phyloP scores from a whole-genome alignment of 2,888 invertebrate genomes.

The Stomorhina lunata region DNA sequence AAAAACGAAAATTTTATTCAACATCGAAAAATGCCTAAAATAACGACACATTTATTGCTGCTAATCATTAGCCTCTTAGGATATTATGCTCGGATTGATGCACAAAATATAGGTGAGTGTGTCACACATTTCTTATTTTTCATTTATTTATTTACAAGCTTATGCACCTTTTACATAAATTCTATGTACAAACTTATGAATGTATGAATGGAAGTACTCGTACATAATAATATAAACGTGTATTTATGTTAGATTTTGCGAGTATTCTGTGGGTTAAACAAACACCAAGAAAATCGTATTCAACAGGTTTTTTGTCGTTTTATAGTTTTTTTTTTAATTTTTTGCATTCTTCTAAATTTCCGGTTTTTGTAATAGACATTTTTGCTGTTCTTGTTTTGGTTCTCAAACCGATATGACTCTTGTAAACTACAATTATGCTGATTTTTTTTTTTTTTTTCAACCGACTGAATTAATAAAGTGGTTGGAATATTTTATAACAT shows the following conservation, averaged over 20 bases:
- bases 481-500: not conserved
- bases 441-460: not conserved
- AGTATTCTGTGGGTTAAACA: constrained; percentile 12
- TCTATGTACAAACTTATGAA: not conserved
- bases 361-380: not conserved
- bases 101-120: constrained; percentile 79
- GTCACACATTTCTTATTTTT: constrained; percentile 66
- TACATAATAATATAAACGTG: not conserved
- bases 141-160: no score
- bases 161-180: no score
- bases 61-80: constrained; percentile 70
- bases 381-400: constrained; percentile 14
- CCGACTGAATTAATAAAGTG: not conserved
- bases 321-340: not conserved
- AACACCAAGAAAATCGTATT: constrained; percentile 15
- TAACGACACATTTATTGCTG: constrained; percentile 68
- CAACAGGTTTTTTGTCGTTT: constrained; percentile 37
- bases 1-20: constrained; percentile 4
- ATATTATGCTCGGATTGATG: constrained; percentile 72
- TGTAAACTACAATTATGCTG: no score
- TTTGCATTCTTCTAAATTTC: constrained; percentile 51
- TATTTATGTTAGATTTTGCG: not conserved
- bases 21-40: constrained; percentile 63
- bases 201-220: not conserved
- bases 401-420: not conserved